Evolutionary conservation across 2,113 vertebrate species (phyloP), one percentile per base, ranked within the genome.

Genomic region (Falcunculus frontatus): DNA sequence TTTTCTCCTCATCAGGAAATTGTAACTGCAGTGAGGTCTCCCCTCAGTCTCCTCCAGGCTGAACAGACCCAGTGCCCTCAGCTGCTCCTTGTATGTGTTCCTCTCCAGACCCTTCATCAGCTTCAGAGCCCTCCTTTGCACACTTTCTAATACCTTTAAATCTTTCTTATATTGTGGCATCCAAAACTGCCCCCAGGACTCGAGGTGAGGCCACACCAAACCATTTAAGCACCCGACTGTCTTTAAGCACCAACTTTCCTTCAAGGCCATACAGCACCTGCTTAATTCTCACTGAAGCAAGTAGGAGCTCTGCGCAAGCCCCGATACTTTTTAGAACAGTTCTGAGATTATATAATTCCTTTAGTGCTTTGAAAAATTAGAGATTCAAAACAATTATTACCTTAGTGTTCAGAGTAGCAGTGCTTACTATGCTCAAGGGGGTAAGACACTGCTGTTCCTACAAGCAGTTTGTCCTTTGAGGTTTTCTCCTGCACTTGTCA

Each of bases 231-330:
- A n/a, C 5, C 4, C 0, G 4, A 12, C 4, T 27, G 26, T 7
- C 27, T 44, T 41, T 63, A 67, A 67, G 33, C 44, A 37, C 8
- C 25, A 17, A 32, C 30, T 60, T 67, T 33, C 19, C 19, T 78
- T 76, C 0, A 0, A 25, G 29, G n/a, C 9, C 18, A 1, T 29
- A 17, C 23, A 65, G 18, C 16, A 15, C 25, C 32, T 30, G 41
- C 42, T 70, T 21, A 37, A 69, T 10, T 53, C 23, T 33, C n/a
- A 7, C 32, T 11, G 41, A 70, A 64, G 35, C 4, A 26, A 20
- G 29, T 0, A 49, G 73, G 33, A 78, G 33, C 22, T 89, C 70
- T 89, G 33, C 19, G 35, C 30, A 8, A 62, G 37, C n/a, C 49
- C 29, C 35, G 9, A 23, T 35, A 35, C 10, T 33, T 47, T 57